Percentiles rank a stretch among this genome's conserved stretches.
Evolutionary conservation across 2,888 invertebrate species (phyloP).

Genomic region (Lottia gigantea): DNA sequence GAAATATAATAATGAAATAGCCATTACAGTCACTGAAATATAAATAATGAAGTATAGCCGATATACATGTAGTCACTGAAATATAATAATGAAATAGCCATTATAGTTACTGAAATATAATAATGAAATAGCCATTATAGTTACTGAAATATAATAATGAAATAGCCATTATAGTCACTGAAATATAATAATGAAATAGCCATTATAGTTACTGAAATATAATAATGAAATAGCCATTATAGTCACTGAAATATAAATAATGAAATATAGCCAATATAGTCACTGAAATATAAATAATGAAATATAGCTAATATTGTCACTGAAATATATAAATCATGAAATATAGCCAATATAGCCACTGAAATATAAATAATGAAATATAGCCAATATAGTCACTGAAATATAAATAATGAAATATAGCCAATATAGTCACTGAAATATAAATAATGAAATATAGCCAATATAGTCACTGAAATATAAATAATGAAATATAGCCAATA

Average conservation of each 20-base stretch:
- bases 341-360: too few species aligned
- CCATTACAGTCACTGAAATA: slow-evolving; percentile 97
- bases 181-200: slow-evolving; percentile 87
- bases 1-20: too few species aligned
- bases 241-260: slow-evolving; percentile 91
- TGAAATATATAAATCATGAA: not conserved
- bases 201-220: slow-evolving; percentile 82
- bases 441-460: slow-evolving; percentile 1
- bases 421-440: slow-evolving; percentile 84
- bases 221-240: too few species aligned
- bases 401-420: slow-evolving; percentile 95
- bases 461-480: slow-evolving; percentile 94
- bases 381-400: too few species aligned
- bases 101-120: slow-evolving; percentile 79
- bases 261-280: slow-evolving; percentile 97
- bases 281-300: slow-evolving; percentile 69
- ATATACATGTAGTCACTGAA: slow-evolving; percentile 96
- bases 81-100: slow-evolving; percentile 95
- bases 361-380: too few species aligned
- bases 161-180: slow-evolving; percentile 88
- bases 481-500: slow-evolving; percentile 96
- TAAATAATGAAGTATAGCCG: slow-evolving; percentile 70
- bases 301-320: too few species aligned
- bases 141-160: slow-evolving; percentile 96
- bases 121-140: slow-evolving; percentile 74